Evolutionary conservation across 1,140 invertebrate genomes (phyloP).

Genomic region (Platyscapa corneri): DNA sequence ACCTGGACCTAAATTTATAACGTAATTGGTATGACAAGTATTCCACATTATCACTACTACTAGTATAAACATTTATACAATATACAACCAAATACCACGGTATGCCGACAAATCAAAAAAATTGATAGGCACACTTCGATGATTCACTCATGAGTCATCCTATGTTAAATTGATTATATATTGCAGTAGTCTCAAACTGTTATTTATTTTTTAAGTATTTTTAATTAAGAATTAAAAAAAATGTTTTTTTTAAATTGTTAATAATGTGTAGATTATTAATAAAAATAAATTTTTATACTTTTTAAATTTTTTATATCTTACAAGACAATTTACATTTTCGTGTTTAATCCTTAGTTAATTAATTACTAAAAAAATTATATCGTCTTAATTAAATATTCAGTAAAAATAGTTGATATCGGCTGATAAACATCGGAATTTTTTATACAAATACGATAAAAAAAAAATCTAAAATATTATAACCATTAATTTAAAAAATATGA

Average conservation of each 20-base stretch:
- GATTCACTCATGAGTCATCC: conserved; percentile 39
- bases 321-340: neutral
- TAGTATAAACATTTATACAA: conserved; percentile 75
- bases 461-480: neutral
- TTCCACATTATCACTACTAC: conserved; percentile 67
- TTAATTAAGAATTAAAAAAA: neutral
- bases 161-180: conserved; percentile 45
- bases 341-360: neutral
- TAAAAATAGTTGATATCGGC: neutral
- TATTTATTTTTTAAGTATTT: neutral
- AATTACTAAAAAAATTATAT: neutral
- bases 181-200: conserved; percentile 19
- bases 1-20: conserved; percentile 50
- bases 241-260: neutral
- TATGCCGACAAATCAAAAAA: conserved; percentile 2
- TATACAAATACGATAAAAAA: neutral
- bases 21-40: conserved; percentile 66
- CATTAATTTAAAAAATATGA: neutral
- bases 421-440: neutral
- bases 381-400: neutral
- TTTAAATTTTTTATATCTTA: neutral
- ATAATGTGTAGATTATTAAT: neutral
- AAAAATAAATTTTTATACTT: too few species aligned
- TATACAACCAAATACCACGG: conserved; percentile 61
- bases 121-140: conserved; percentile 25